Evolutionary conservation across 2,113 vertebrate genomes (phyloP).

Genomic region (Ariopsis seemanni): DNA sequence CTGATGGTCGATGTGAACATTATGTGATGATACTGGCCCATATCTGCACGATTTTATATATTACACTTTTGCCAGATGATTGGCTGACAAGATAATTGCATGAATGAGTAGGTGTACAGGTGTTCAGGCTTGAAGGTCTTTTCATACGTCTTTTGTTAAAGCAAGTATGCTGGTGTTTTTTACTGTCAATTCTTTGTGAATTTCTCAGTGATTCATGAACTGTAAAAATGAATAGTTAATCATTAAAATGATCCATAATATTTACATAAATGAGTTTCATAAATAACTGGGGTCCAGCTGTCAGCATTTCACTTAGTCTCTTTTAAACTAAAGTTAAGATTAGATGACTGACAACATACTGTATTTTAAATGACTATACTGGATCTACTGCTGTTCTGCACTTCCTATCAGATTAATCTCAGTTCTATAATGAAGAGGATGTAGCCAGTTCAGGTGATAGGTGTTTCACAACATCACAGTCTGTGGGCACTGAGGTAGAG

Average conservation of each 20-base stretch:
- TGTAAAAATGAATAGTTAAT: background rate
- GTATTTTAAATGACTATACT: background rate
- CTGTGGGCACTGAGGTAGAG: conserved; percentile 36
- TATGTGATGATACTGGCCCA: too few relatives aligned
- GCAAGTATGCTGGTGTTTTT: background rate
- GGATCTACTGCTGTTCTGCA: background rate
- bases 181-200: background rate
- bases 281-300: background rate
- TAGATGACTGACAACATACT: background rate
- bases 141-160: background rate
- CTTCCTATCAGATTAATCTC: background rate
- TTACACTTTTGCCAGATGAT: too few relatives aligned
- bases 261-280: background rate
- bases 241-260: background rate
- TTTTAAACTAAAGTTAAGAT: background rate
- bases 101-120: too few relatives aligned
- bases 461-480: background rate
- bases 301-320: background rate
- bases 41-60: too few relatives aligned
- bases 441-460: background rate
- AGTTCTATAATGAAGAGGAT: background rate
- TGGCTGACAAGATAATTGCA: too few relatives aligned
- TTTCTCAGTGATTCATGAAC: background rate
- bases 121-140: background rate
- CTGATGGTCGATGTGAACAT: too few relatives aligned